Evolutionary conservation across 2,797 vertebrate species (phyloP).

Genomic region (Ibycter americanus): DNA sequence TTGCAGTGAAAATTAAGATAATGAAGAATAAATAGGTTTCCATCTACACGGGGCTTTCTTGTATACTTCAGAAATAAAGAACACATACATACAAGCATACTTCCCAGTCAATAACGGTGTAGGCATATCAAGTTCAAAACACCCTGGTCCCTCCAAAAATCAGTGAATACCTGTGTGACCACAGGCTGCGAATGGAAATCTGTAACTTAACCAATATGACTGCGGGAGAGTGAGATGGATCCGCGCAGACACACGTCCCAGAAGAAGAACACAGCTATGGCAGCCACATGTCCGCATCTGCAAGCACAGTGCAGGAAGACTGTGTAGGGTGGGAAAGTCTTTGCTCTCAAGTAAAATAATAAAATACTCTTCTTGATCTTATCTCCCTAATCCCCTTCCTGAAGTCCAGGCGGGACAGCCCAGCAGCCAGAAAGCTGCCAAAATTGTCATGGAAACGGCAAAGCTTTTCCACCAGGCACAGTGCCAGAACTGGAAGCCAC

Average conservation of each 20-base stretch:
- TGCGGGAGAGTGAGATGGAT: not conserved
- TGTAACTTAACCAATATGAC: not conserved
- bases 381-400: not conserved
- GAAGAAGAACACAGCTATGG: not conserved
- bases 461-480: not conserved
- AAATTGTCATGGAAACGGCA: constrained; percentile 2
- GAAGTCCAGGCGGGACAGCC: not conserved
- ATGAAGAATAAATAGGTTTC: not conserved
- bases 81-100: not conserved
- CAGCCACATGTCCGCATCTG: not conserved
- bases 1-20: not conserved
- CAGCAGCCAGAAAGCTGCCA: constrained; percentile 20
- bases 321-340: not conserved
- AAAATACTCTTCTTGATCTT: not conserved
- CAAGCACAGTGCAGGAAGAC: not conserved
- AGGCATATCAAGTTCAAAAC: not conserved
- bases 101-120: not conserved
- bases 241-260: not conserved
- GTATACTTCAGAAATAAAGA: not conserved
- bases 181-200: not conserved
- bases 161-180: not conserved
- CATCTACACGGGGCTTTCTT: not conserved
- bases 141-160: not conserved
- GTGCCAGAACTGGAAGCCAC: not conserved
- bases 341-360: not conserved